A percentile compares a stretch with the other conserved stretches of the same genome.
Evolutionary conservation across 2,113 vertebrate species (phyloP).

Genomic region (Phalacrocorax aristotelis): DNA sequence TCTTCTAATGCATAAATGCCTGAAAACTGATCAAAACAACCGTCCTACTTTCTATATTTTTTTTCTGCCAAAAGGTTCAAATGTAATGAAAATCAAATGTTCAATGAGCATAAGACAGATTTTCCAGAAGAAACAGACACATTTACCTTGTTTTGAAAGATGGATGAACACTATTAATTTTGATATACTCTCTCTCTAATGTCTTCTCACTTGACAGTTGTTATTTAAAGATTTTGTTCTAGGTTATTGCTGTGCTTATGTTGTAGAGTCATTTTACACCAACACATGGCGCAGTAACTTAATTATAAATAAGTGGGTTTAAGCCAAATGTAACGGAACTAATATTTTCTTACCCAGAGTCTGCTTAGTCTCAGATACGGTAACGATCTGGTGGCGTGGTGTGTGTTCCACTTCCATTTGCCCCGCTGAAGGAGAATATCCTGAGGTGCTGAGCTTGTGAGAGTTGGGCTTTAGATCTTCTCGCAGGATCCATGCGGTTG

Average conservation of each 20-base stretch:
- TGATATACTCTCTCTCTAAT: neutral
- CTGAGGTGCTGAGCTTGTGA: accelerated
- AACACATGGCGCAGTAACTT: neutral
- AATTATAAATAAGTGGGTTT: conserved; percentile 10
- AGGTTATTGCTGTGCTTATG: neutral
- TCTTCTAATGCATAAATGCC: neutral
- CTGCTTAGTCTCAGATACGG: neutral
- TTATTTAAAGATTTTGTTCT: conserved; percentile 33
- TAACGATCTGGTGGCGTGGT: accelerated
- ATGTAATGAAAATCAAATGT: neutral
- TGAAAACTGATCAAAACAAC: conserved; percentile 18
- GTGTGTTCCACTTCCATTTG: too few species aligned
- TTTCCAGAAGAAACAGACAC: neutral
- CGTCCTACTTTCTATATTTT: neutral
- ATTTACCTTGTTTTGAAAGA: conserved; percentile 21
- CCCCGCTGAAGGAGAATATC: neutral
- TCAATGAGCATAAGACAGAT: conserved; percentile 4
- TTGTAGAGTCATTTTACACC: neutral
- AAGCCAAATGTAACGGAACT: neutral
- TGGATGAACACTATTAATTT: conserved; percentile 20
- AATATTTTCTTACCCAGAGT: neutral
- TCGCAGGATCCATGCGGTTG: accelerated
- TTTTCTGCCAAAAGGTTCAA: neutral
- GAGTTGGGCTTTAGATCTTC: neutral
- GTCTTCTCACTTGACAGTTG: neutral